Evolutionary conservation across 2,797 vertebrate genomes (phyloP), one percentile per base, ranked within the genome.

Genomic region (Cossypha caffra): DNA sequence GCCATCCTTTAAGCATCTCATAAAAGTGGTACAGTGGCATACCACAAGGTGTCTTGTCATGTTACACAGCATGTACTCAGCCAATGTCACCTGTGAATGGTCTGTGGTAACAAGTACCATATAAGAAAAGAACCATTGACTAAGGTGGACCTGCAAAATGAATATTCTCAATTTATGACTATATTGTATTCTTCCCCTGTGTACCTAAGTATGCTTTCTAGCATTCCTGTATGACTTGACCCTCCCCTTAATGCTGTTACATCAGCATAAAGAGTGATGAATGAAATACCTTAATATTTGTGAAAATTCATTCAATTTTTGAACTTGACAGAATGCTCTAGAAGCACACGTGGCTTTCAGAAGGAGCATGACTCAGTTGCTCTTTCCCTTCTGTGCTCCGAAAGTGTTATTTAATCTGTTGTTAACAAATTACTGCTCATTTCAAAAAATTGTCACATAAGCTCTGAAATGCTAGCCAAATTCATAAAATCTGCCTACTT

Each of bases 271-370:
- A 64, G 25, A 48, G 9, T 68, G 73, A 37, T 7, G 11, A 29
- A 45, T 45, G 10, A 40, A 74, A 51, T 45, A 17, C 21, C 25
- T 91, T 55, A 18, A 23, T 80, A 26, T 38, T 47, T 57, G 26
- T 61, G 45, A 88, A 85, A 78, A 54, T 25, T 23, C 6, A 23
- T 26, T n/a, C 37, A 4, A 5, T 40, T 71, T 71, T 51, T 82
- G 50, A 5, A 11, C 37, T 33, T 35, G 52, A 21, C 19, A 37
- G 71, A 38, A 55, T 20, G 19, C 21, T 76, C 14, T 33, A 20
- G 62, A 59, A 43, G 50, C n/a, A 16, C 35, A 42, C 0, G 0
- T 37, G 59, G 28, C 37, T 63, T 45, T 57, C 21, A 54, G 62
- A 38, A 50, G 13, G 47, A 74, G 21, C 28, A 25, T 50, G 33